Evolutionary conservation across 2,797 vertebrate species (phyloP).

Genomic region (Acanthurus leucopareius): DNA sequence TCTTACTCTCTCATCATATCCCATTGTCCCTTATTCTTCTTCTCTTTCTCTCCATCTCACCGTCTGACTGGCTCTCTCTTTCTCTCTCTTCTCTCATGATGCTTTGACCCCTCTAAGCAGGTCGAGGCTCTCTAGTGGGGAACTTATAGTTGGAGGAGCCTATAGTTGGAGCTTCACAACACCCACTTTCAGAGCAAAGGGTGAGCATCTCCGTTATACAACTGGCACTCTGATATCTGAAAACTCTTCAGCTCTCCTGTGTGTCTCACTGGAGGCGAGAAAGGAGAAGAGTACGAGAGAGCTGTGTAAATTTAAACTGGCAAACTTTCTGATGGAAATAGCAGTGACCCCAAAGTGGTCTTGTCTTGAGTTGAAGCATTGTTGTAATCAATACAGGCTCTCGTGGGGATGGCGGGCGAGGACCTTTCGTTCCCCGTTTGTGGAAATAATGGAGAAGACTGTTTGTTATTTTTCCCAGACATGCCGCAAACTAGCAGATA

Average conservation of each 20-base stretch:
- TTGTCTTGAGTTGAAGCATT: conserved; percentile 88
- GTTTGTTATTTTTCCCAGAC: conserved; percentile 89
- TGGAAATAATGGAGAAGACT: conserved; percentile 88
- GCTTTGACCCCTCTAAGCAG: conserved; percentile 86
- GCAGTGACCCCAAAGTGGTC: conserved; percentile 86
- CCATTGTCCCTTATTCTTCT: conserved; percentile 68
- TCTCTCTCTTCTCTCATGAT: conserved; percentile 70
- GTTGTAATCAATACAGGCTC: conserved; percentile 89
- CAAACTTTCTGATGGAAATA: conserved; percentile 90
- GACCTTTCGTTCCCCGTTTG: conserved; percentile 88
- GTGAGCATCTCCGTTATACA: conserved; percentile 85
- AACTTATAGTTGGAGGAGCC: conserved; percentile 82
- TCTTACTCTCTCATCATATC: conserved; percentile 72
- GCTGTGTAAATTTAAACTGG: conserved; percentile 87
- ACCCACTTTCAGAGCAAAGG: conserved; percentile 88
- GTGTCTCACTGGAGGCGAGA: conserved; percentile 83
- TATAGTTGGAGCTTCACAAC: conserved; percentile 84
- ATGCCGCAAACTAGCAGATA: conserved; percentile 86
- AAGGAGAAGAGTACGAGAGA: conserved; percentile 76
- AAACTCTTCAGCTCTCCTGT: conserved; percentile 77
- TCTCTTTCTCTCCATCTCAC: conserved; percentile 55
- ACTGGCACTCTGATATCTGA: conserved; percentile 83
- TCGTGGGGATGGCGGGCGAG: conserved; percentile 83
- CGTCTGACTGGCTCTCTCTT: conserved; percentile 42
- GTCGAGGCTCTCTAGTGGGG: conserved; percentile 81